A percentile compares a stretch with the other conserved stretches of the same genome.
Evolutionary conservation across 1,140 invertebrate genomes (phyloP).

Genomic region (Latrodectus geometricus): DNA sequence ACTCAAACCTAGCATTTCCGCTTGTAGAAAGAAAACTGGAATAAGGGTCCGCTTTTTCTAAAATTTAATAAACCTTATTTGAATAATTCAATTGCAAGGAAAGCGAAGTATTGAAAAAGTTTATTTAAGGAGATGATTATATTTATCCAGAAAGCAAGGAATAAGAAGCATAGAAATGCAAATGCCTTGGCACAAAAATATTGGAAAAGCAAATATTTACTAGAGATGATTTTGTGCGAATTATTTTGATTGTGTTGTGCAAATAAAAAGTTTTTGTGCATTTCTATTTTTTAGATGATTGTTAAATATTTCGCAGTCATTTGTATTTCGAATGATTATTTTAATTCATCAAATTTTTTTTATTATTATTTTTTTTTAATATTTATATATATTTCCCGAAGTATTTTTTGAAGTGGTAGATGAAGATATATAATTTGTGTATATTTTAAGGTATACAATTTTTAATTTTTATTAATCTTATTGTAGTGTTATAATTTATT

Average conservation of each 20-base stretch:
- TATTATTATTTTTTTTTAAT: too few relatives aligned
- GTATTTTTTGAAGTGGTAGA: too few relatives aligned
- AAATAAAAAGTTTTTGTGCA: background rate
- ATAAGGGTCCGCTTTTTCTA: background rate
- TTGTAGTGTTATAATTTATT: too few relatives aligned
- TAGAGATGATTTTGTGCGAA: background rate
- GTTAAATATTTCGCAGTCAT: too few relatives aligned
- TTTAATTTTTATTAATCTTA: too few relatives aligned
- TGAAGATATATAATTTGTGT: too few relatives aligned
- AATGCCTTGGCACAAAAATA: background rate
- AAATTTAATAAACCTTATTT: background rate
- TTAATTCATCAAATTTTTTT: too few relatives aligned
- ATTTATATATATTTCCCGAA: too few relatives aligned
- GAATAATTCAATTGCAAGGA: background rate
- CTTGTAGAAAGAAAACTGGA: background rate
- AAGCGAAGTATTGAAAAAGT: background rate
- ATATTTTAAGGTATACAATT: too few relatives aligned
- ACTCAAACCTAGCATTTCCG: background rate
- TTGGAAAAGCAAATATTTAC: background rate
- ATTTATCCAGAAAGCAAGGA: background rate
- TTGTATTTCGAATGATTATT: too few relatives aligned
- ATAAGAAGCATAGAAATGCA: background rate
- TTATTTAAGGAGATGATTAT: slow-evolving; percentile 1
- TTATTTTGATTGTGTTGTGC: background rate
- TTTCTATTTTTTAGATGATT: background rate